Conservation (phyloP, 2,113 vertebrate genomes). For the Maccullochella peelii region DNA sequence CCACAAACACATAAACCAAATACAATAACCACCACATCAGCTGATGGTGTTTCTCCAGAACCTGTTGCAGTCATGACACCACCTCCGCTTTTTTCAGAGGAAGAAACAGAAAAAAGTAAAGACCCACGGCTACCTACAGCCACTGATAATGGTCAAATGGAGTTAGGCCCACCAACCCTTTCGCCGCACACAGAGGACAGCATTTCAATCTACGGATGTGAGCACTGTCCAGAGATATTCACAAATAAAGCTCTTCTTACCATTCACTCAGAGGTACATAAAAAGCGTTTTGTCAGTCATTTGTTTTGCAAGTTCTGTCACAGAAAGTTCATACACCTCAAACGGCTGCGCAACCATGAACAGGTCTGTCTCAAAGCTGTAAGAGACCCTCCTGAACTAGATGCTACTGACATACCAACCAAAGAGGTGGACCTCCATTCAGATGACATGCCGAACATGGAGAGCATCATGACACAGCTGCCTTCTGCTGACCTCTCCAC, state of each 20-base stretch:
- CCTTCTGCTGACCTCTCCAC: slow-evolving; percentile 45
- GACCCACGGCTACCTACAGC: slow-evolving; percentile 44
- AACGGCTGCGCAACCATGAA: slow-evolving; percentile 91
- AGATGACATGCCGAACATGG: slow-evolving; percentile 25
- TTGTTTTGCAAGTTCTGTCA: slow-evolving; percentile 93
- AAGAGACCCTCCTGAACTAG: slow-evolving; percentile 64
- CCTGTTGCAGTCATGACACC: slow-evolving; percentile 50
- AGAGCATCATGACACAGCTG: slow-evolving; percentile 33
- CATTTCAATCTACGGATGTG: slow-evolving; percentile 85
- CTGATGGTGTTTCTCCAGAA: slow-evolving; percentile 42
- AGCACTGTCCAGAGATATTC: slow-evolving; percentile 90
- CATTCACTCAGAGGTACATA: slow-evolving; percentile 89
- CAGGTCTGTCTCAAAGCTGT: slow-evolving; percentile 84
- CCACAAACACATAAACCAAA: slow-evolving; percentile 55
- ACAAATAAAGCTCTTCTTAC: slow-evolving; percentile 85
- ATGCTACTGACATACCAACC: slow-evolving; percentile 58
- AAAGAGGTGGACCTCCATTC: slow-evolving; percentile 40
- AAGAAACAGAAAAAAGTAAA: slow-evolving; percentile 56
- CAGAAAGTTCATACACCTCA: slow-evolving; percentile 92
- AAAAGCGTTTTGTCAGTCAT: slow-evolving; percentile 87
- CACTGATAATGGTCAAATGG: slow-evolving; percentile 63
- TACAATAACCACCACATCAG: slow-evolving; percentile 42
- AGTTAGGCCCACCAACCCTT: slow-evolving; percentile 78
- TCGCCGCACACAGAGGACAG: slow-evolving; percentile 75
- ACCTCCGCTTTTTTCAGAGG: slow-evolving; percentile 65